Percentiles rank a stretch among this genome's conserved stretches.
Evolutionary conservation across 2,888 invertebrate genomes (phyloP).

Genomic region (Calameuta filiformis): DNA sequence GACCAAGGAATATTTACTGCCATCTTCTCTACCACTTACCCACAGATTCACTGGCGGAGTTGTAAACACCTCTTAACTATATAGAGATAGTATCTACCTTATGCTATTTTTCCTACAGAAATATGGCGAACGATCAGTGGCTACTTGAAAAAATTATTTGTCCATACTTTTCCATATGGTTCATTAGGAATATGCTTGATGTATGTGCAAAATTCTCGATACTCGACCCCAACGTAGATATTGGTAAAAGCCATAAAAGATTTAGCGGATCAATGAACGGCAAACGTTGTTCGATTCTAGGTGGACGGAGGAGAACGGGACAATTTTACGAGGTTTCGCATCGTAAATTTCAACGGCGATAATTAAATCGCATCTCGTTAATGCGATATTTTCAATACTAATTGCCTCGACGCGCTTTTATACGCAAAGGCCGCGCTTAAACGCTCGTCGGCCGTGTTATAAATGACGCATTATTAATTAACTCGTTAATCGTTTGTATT

Average conservation of each 20-base stretch:
- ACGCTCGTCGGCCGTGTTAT: neutral
- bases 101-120: slow-evolving; percentile 17
- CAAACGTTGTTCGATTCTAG: neutral
- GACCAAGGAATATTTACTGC: slow-evolving; percentile 64
- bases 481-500: neutral
- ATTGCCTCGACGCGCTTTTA: neutral
- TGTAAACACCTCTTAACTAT: slow-evolving; percentile 67
- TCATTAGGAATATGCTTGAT: neutral
- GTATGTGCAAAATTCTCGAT: neutral
- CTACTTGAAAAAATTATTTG: neutral
- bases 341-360: neutral
- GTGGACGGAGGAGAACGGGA: neutral
- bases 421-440: neutral
- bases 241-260: neutral
- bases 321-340: neutral
- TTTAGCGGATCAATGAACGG: neutral
- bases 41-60: slow-evolving; percentile 65
- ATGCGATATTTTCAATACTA: neutral
- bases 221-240: neutral
- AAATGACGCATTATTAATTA: neutral
- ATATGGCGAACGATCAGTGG: neutral
- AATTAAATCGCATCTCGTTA: neutral
- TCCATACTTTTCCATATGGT: neutral
- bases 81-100: slow-evolving; percentile 60
- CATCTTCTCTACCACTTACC: slow-evolving; percentile 65